phyloP scores from a whole-genome alignment of 1,140 invertebrate species.

The Megalopta genalis region DNA sequence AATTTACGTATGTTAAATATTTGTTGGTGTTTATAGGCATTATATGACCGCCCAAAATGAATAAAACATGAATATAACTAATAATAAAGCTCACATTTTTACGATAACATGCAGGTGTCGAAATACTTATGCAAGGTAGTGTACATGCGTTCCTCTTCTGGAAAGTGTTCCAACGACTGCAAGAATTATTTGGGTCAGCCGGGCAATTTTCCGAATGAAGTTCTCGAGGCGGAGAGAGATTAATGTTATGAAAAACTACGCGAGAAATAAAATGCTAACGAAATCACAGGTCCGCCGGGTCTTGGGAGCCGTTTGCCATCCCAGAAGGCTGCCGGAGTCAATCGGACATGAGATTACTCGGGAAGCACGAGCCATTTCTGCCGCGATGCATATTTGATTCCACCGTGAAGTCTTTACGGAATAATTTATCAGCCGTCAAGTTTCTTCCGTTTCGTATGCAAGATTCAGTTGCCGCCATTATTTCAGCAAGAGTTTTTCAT shows the following conservation, averaged over 20 bases:
- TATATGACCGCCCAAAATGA: too few relatives aligned
- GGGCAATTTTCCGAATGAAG: not conserved
- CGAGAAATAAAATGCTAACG: not conserved
- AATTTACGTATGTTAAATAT: too few relatives aligned
- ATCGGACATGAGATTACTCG: slow-evolving; percentile 16
- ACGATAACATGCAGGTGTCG: too few relatives aligned
- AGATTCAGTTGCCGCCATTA: not conserved
- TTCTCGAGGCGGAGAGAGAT: not conserved
- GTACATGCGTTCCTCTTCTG: too few relatives aligned
- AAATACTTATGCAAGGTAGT: too few relatives aligned
- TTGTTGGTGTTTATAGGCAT: too few relatives aligned
- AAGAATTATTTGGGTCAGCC: not conserved
- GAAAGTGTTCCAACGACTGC: too few relatives aligned
- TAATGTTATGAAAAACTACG: not conserved
- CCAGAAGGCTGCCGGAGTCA: not conserved
- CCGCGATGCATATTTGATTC: slow-evolving; percentile 12
- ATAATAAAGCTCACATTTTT: too few relatives aligned
- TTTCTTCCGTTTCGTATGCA: not conserved
- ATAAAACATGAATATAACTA: too few relatives aligned
- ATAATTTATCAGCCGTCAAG: not conserved
- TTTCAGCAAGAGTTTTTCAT: not conserved
- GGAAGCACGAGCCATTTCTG: not conserved
- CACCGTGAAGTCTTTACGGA: not conserved
- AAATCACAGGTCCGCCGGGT: not conserved
- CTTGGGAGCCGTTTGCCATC: not conserved